Base-by-base conservation (phyloP, 2,888 invertebrate species). In the Maniola hyperantus region DNA sequence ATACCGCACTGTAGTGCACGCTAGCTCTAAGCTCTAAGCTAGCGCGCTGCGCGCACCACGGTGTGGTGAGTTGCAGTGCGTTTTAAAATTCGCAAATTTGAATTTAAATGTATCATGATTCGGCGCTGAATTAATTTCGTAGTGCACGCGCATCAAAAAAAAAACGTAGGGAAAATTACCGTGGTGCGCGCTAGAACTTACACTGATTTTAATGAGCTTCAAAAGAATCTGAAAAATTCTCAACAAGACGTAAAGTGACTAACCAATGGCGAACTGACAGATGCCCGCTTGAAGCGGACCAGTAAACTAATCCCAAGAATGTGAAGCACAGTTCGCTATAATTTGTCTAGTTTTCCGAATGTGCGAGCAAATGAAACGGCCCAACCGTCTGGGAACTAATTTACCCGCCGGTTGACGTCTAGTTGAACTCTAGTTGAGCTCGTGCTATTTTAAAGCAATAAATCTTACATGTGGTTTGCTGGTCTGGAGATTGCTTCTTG, bases 301-400 rank as follows among this genome's bases (percentile, higher is more conserved):
- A 71, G 72, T 73, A 71, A 82, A 83, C 81, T 80, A 81, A 82
- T 83, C 74, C 79, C 76, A 85, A 86, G 80, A 79, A 86, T 86
- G 83, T 83, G 80, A 79, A 77, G 77, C 77, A 73, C 75, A 80
- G 76, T 82, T 81, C 77, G 73, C 77, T 82, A 84, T 84, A 82
- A 83, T 84, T 84, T 82, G 84, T 83, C 77, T 83, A 81, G 83
- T 84, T 83, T 77, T 78, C 76, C 76, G 78, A 79, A 81, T 80
- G 78, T 77, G 79, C 78, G 81, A 80, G 79, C 79, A 83, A 83
- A 85, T 83, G 81, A 82, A 84, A 83, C 79, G 77, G 76, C 72
- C 74, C 76, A 77, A 82, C 78, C 80, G 81, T 81, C 80, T 73
- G 76, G 76, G 73, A 83, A 82, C 80, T 85, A 79, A 79, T 85